Evolutionary conservation across 2,797 vertebrate species (phyloP).

Genomic region (Chelon auratus): DNA sequence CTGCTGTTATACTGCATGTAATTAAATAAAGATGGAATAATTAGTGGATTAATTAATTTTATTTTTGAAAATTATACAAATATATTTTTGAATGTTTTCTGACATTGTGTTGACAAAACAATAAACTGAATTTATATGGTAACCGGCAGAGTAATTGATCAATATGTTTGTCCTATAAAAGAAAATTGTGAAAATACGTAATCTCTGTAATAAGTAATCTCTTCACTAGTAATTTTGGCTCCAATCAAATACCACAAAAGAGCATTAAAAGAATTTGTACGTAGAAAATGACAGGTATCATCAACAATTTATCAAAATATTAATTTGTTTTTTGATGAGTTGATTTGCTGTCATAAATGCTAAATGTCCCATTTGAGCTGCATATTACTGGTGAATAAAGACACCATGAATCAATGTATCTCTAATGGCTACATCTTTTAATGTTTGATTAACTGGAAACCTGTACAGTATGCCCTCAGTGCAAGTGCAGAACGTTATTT

Average conservation of each 20-base stretch:
- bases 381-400: slow-evolving; percentile 45
- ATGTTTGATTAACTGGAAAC: slow-evolving; percentile 78
- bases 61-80: no score
- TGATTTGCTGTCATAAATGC: neutral
- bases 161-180: no score
- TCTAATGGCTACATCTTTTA: slow-evolving; percentile 77
- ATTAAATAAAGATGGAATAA: neutral
- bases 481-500: slow-evolving; percentile 75
- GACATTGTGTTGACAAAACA: neutral
- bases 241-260: neutral
- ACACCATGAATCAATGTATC: slow-evolving; percentile 41
- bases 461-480: slow-evolving; percentile 81
- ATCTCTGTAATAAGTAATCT: no score
- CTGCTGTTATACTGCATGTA: neutral
- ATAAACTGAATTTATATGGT: neutral
- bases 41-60: neutral
- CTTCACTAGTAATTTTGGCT: neutral
- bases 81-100: neutral
- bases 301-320: neutral
- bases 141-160: neutral
- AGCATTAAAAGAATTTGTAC: neutral
- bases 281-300: neutral
- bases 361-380: neutral
- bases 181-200: no score
- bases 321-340: neutral